Conservation (phyloP, 2,113 vertebrate genomes). For the Rhynchomys soricoides region DNA sequence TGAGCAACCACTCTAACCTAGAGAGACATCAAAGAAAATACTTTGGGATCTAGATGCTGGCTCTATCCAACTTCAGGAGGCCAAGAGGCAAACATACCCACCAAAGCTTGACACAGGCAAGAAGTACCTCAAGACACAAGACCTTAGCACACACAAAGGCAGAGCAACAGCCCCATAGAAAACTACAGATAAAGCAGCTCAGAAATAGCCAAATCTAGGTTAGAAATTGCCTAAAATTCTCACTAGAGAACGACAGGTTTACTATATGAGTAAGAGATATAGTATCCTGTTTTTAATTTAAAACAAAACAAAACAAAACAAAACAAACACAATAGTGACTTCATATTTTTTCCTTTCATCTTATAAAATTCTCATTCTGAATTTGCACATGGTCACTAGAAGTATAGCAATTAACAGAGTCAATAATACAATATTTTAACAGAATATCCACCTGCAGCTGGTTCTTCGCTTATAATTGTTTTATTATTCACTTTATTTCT, state of each 20-base stretch:
- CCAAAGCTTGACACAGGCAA: background rate
- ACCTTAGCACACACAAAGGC: conserved; percentile 63
- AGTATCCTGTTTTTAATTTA: conserved; percentile 19
- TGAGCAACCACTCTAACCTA: background rate
- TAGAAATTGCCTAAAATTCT: conserved; percentile 43
- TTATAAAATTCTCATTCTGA: conserved; percentile 61
- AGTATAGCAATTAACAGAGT: conserved; percentile 67
- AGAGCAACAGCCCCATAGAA: conserved; percentile 7
- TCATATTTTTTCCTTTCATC: conserved; percentile 46
- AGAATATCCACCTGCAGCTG: conserved; percentile 45
- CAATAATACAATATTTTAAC: conserved; percentile 23
- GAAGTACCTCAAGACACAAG: conserved; percentile 7
- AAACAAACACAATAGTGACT: background rate
- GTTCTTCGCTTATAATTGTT: conserved; percentile 19
- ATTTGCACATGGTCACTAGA: conserved; percentile 49
- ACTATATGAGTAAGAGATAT: conserved; percentile 15
- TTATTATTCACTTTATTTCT: conserved; percentile 56
- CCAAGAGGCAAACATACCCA: conserved; percentile 23
- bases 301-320: background rate
- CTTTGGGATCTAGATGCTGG: conserved; percentile 39
- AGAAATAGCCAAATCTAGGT: background rate
- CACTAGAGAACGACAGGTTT: background rate
- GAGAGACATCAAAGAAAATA: conserved; percentile 65
- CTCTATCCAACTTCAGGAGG: conserved; percentile 54
- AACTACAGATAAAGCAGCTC: background rate